phyloP scores from a whole-genome alignment of 92 coral and sea anemone genomes.

The Plumapathes pennacea region DNA sequence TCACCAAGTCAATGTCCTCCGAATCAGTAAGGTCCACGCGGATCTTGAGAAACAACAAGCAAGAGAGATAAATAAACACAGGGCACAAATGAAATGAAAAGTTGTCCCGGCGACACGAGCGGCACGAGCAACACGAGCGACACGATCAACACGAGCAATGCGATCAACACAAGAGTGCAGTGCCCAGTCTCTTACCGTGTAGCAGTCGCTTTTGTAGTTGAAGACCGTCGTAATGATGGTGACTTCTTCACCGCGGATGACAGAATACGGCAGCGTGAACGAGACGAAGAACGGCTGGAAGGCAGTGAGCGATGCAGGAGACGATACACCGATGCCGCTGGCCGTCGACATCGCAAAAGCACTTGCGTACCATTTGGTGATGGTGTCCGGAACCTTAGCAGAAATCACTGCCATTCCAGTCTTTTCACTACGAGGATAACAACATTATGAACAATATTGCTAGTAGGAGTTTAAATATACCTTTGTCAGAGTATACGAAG shows the following conservation, averaged over 20 bases:
- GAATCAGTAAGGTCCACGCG: constrained; percentile 57
- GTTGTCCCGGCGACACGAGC: too few species aligned
- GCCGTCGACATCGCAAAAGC: constrained; percentile 88
- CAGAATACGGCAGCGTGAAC: constrained; percentile 88
- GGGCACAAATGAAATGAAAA: too few species aligned
- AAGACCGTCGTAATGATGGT: constrained; percentile 80
- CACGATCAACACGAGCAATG: too few species aligned
- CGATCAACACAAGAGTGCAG: too few species aligned
- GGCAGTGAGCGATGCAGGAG: constrained; percentile 62
- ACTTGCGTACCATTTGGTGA: constrained; percentile 91
- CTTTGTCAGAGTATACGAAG: too few species aligned
- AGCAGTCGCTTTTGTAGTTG: constrained; percentile 80
- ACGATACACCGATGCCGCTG: constrained; percentile 79
- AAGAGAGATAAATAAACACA: background rate
- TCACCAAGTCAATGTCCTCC: constrained; percentile 47
- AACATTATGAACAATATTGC: too few species aligned
- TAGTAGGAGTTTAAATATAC: too few species aligned
- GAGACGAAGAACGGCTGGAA: constrained; percentile 91
- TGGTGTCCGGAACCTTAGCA: constrained; percentile 88
- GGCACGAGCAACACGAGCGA: too few species aligned
- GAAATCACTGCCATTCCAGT: constrained; percentile 57
- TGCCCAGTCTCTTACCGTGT: constrained; percentile 87
- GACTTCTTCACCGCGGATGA: constrained; percentile 93
- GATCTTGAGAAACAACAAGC: constrained; percentile 44
- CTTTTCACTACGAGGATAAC: constrained; percentile 45